Evolutionary conservation across 2,113 vertebrate genomes (phyloP).

Genomic region (Tretioscincus oriximinensis): DNA sequence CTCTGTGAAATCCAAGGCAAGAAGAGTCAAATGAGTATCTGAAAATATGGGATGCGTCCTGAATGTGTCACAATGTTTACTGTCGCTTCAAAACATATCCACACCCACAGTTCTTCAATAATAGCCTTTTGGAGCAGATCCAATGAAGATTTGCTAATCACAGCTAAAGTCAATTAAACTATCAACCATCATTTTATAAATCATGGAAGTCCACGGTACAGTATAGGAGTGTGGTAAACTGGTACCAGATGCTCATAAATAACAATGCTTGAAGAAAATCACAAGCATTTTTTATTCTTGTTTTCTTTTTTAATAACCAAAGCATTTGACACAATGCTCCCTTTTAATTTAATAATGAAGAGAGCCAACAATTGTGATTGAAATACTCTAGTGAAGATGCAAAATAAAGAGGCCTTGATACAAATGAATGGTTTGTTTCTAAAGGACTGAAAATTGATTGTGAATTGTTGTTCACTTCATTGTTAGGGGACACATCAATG

Average conservation of each 20-base stretch:
- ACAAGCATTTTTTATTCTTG: not conserved
- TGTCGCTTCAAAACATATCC: constrained; percentile 71
- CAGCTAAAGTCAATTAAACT: constrained; percentile 71
- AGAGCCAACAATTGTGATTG: not conserved
- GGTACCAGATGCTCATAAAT: constrained; percentile 58
- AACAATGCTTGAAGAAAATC: constrained; percentile 47
- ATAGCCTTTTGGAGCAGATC: constrained; percentile 67
- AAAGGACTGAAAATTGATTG: too few relatives aligned
- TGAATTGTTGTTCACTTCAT: too few relatives aligned
- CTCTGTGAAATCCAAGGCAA: constrained; percentile 68
- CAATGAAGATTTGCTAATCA: constrained; percentile 66
- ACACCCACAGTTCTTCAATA: constrained; percentile 66
- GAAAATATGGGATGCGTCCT: constrained; percentile 69
- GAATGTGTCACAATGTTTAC: constrained; percentile 74
- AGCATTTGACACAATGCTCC: not conserved
- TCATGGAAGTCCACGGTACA: constrained; percentile 51
- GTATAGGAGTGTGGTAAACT: constrained; percentile 43
- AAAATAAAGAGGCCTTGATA: not conserved
- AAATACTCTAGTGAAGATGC: not conserved
- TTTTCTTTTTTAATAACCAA: constrained; percentile 14
- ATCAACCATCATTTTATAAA: constrained; percentile 65
- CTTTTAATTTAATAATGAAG: not conserved
- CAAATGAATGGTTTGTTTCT: not conserved
- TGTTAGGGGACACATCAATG: too few relatives aligned
- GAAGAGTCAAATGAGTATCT: constrained; percentile 69